Evolutionary conservation across 1,140 invertebrate genomes (phyloP).

Genomic region (Trichogramma pretiosum): DNA sequence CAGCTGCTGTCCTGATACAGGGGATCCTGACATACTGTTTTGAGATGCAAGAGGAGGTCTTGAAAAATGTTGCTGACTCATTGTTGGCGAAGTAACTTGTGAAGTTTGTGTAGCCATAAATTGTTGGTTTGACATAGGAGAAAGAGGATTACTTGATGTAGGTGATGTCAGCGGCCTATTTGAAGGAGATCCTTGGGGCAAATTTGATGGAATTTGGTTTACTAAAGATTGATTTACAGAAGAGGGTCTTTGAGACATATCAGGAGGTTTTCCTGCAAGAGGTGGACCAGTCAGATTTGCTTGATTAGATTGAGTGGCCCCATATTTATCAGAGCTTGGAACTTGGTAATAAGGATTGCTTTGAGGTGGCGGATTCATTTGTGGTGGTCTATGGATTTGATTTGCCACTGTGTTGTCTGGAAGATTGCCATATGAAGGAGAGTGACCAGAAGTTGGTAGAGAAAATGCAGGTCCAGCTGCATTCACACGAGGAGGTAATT

Average conservation of each 20-base stretch:
- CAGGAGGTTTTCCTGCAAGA: not conserved
- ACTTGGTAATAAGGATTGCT: conserved; percentile 1
- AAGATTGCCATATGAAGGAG: conserved; percentile 5
- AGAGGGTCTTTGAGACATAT: conserved; percentile 22
- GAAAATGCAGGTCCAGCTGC: not conserved
- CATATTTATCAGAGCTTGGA: conserved; percentile 6
- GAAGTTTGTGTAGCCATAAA: conserved; percentile 37
- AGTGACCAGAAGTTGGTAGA: not conserved
- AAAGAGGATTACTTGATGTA: too few species aligned
- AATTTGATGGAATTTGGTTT: not conserved
- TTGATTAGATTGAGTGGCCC: conserved; percentile 21
- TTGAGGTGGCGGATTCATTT: not conserved
- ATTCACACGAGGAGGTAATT: conserved; percentile 24
- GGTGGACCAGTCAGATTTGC: conserved; percentile 22
- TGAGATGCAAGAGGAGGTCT: conserved; percentile 18
- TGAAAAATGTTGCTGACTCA: conserved; percentile 19
- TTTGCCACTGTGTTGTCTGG: not conserved
- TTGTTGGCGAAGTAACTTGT: conserved; percentile 21
- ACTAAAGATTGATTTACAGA: conserved; percentile 20
- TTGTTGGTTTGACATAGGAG: conserved; percentile 19
- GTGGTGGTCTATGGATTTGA: not conserved
- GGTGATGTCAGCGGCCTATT: not conserved
- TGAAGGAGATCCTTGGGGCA: not conserved
- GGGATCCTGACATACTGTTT: conserved; percentile 20
- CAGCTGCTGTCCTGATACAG: conserved; percentile 22